Conservation (phyloP, 2,113 vertebrate species). For the Silurus asotus region DNA sequence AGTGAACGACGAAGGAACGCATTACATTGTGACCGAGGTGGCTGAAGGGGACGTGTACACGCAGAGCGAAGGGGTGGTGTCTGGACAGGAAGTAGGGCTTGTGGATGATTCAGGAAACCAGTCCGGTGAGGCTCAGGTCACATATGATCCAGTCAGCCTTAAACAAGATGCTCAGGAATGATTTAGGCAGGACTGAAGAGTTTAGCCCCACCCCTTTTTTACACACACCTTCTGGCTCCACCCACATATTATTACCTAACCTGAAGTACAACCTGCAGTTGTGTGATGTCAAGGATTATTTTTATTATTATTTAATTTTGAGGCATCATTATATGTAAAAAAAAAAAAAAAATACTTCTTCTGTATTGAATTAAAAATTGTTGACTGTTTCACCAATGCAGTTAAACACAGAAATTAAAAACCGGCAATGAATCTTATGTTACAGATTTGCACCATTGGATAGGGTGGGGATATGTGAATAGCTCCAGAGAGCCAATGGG, state of each 20-base stretch:
- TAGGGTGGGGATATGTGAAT: background rate
- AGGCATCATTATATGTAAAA: background rate
- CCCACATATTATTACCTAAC: background rate
- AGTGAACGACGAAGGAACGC: constrained; percentile 90
- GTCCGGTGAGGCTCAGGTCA: background rate
- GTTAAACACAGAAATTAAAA: background rate
- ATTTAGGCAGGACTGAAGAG: background rate
- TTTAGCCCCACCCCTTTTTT: background rate
- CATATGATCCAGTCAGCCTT: constrained; percentile 50
- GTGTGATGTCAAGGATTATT: background rate
- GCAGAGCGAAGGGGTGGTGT: constrained; percentile 58
- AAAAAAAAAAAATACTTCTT: too few relatives aligned
- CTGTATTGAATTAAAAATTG: background rate
- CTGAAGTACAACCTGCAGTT: background rate
- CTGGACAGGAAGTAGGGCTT: constrained; percentile 60
- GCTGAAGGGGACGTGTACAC: constrained; percentile 78
- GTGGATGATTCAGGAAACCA: constrained; percentile 14
- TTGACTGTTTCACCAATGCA: background rate
- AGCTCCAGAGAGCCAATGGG: too few relatives aligned
- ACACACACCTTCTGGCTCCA: background rate
- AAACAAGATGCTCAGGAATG: constrained; percentile 39
- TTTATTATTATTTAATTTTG: background rate
- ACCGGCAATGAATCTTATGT: background rate
- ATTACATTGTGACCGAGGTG: constrained; percentile 94
- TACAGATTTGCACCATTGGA: background rate